phyloP scores from a whole-genome alignment of 1,140 invertebrate genomes.

The Coptotermes formosanus region DNA sequence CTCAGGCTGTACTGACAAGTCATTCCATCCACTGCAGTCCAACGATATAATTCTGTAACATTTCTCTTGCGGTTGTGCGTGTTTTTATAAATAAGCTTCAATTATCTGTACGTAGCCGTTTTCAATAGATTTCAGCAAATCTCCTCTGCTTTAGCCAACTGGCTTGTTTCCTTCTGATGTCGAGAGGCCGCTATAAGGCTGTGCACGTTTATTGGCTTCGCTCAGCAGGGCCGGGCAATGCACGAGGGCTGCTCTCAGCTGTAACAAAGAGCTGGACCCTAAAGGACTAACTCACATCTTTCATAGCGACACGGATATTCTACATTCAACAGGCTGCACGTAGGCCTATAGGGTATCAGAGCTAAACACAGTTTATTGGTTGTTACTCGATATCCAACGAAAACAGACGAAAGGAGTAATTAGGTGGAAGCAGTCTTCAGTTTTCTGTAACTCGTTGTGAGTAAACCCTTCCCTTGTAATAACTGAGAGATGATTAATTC shows the following conservation, averaged over 20 bases:
- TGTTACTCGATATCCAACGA: not conserved
- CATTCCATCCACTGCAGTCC: too few relatives aligned
- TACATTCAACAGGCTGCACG: not conserved
- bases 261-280: not conserved
- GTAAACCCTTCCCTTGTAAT: not conserved
- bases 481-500: too few relatives aligned
- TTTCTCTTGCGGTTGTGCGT: too few relatives aligned
- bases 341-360: not conserved
- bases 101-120: too few relatives aligned
- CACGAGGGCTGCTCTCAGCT: not conserved
- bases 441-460: not conserved
- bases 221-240: not conserved
- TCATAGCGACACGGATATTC: not conserved
- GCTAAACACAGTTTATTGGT: not conserved
- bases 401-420: conserved; percentile 12
- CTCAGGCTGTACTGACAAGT: too few relatives aligned
- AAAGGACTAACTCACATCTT: not conserved
- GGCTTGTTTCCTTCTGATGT: too few relatives aligned
- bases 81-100: too few relatives aligned
- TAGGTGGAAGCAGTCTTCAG: not conserved
- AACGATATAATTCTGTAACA: too few relatives aligned
- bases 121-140: too few relatives aligned
- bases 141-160: too few relatives aligned
- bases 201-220: not conserved
- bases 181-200: not conserved